A percentile compares a stretch with the other conserved stretches of the same genome.
Conservation (phyloP, 2,797 vertebrate genomes). For the Gouania willdenowi region DNA sequence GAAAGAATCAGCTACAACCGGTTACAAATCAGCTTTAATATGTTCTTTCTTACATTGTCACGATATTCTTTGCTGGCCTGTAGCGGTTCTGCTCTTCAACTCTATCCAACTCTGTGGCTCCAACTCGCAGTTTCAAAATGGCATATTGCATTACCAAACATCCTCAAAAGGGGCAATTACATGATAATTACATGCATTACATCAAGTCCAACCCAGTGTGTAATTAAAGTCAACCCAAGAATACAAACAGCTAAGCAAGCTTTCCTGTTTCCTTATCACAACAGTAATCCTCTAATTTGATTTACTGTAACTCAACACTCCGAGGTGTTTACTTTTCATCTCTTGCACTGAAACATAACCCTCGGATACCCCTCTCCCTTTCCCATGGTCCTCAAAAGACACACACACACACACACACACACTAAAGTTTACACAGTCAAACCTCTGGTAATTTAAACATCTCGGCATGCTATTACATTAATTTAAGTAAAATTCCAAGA, state of each 20-base stretch:
- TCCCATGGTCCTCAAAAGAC: not conserved
- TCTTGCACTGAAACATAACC: slow-evolving; percentile 25
- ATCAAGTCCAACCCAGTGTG: slow-evolving; percentile 45
- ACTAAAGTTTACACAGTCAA: no score
- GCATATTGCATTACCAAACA: slow-evolving; percentile 59
- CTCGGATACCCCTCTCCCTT: slow-evolving; percentile 7
- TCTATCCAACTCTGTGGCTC: slow-evolving; percentile 27
- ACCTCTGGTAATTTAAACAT: slow-evolving; percentile 53
- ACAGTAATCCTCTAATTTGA: slow-evolving; percentile 60
- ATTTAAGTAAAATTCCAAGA: no score
- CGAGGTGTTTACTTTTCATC: slow-evolving; percentile 38
- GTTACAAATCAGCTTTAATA: no score
- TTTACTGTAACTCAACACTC: slow-evolving; percentile 37
- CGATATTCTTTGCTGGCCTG: no score
- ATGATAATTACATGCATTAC: slow-evolving; percentile 58
- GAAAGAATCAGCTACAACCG: no score
- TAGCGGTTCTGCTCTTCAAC: no score
- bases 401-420: slow-evolving; percentile 18
- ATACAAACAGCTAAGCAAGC: slow-evolving; percentile 45
- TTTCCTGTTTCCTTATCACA: slow-evolving; percentile 55
- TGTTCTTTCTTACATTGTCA: no score
- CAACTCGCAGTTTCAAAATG: slow-evolving; percentile 40
- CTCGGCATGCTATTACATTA: no score
- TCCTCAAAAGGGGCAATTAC: slow-evolving; percentile 54
- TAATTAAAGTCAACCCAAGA: slow-evolving; percentile 47